phyloP scores from a whole-genome alignment of 2,888 invertebrate genomes.

The Neoitamus cyanurus region DNA sequence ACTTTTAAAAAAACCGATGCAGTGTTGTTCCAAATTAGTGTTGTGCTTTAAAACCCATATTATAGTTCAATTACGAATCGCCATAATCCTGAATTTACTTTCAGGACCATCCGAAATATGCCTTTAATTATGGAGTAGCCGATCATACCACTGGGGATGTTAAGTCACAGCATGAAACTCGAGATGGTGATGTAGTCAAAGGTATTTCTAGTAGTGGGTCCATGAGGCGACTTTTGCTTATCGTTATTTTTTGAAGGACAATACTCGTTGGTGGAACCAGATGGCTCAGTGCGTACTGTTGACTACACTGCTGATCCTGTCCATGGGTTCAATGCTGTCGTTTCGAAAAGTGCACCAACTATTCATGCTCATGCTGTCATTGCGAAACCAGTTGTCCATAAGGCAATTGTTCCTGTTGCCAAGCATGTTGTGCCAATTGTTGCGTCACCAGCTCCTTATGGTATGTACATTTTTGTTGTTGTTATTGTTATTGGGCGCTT shows the following conservation, averaged over 20 bases:
- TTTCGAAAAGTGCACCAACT: slow-evolving; percentile 65
- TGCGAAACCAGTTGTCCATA: slow-evolving; percentile 62
- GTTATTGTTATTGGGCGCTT: background rate
- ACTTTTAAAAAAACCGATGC: background rate
- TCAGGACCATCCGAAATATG: slow-evolving; percentile 72
- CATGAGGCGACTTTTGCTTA: background rate
- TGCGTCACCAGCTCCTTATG: slow-evolving; percentile 59
- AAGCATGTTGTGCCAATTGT: slow-evolving; percentile 54
- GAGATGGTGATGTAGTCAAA: slow-evolving; percentile 75
- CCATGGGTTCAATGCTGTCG: slow-evolving; percentile 66
- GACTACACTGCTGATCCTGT: slow-evolving; percentile 66
- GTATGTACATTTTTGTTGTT: slow-evolving; percentile 59
- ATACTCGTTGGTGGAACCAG: slow-evolving; percentile 66
- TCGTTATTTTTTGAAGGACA: slow-evolving; percentile 58
- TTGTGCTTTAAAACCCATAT: background rate
- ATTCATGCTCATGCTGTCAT: slow-evolving; percentile 59
- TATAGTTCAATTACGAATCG: background rate
- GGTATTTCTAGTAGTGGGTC: slow-evolving; percentile 62
- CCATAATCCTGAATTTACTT: slow-evolving; percentile 34
- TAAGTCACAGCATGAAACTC: slow-evolving; percentile 74
- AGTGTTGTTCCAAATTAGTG: background rate
- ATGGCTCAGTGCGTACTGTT: slow-evolving; percentile 66
- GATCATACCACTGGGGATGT: slow-evolving; percentile 71
- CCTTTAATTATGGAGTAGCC: slow-evolving; percentile 74
- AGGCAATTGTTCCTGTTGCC: slow-evolving; percentile 60